Evolutionary conservation across 2,797 vertebrate species (phyloP).

Genomic region (Lepus townsendii): DNA sequence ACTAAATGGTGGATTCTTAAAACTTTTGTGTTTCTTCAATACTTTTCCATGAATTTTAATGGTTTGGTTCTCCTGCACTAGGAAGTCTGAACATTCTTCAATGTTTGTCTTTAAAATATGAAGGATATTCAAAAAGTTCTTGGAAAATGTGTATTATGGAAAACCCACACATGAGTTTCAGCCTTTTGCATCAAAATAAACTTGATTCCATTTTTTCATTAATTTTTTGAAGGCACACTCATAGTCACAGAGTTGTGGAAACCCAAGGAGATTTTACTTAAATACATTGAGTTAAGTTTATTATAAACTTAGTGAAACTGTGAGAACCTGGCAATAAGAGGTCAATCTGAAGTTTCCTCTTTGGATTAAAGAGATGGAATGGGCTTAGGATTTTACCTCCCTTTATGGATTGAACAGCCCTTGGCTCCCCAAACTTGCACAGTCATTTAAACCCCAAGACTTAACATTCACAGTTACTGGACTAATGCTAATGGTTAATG

Average conservation of each 20-base stretch:
- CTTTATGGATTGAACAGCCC: too few species aligned
- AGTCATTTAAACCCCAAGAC: too few species aligned
- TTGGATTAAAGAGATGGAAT: neutral
- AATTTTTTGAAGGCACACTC: too few species aligned
- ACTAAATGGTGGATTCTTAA: neutral
- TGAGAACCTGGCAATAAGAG: constrained; percentile 25
- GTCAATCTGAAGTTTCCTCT: neutral
- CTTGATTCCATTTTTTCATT: too few species aligned
- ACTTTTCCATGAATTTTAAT: constrained; percentile 27
- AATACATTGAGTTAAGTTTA: neutral
- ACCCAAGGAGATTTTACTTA: neutral
- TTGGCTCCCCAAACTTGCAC: too few species aligned
- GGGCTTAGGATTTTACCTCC: neutral
- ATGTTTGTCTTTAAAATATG: neutral
- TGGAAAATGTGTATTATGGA: too few species aligned
- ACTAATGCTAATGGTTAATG: too few species aligned
- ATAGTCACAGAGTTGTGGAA: neutral
- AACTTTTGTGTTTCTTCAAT: neutral
- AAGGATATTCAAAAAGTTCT: too few species aligned
- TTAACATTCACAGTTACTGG: too few species aligned
- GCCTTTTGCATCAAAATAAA: too few species aligned
- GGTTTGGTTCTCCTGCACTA: neutral
- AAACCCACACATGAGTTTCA: too few species aligned
- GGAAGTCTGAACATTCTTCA: neutral
- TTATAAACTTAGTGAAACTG: constrained; percentile 7